Conservation (phyloP, 1,140 invertebrate species). For the Apocrypta bakeri region DNA sequence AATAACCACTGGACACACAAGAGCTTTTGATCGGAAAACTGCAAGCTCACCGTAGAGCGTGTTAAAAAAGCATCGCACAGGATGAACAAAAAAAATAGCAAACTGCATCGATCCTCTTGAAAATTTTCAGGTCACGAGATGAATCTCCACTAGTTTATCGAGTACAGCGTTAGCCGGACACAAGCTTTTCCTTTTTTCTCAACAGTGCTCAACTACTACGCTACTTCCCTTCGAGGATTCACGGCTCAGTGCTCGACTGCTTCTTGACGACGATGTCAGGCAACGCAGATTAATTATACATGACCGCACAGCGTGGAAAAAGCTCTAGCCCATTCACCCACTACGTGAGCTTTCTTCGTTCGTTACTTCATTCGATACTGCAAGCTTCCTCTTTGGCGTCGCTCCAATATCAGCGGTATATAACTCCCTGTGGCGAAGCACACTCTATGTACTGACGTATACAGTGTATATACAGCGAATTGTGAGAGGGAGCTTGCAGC, state of each 20-base stretch:
- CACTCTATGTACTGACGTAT: neutral
- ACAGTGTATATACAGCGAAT: too few species aligned
- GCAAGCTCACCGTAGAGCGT: neutral
- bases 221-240: neutral
- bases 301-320: slow-evolving; percentile 34
- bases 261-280: neutral
- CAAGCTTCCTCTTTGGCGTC: slow-evolving; percentile 43
- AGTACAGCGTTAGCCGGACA: neutral
- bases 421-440: neutral
- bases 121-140: slow-evolving; percentile 26
- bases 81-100: neutral
- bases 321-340: slow-evolving; percentile 15
- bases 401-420: slow-evolving; percentile 41
- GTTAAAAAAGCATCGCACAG: neutral
- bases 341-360: slow-evolving; percentile 37
- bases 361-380: slow-evolving; percentile 51
- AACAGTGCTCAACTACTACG: neutral
- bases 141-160: slow-evolving; percentile 7
- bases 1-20: neutral
- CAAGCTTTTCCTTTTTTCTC: neutral
- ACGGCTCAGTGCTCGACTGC: neutral
- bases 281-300: slow-evolving; percentile 41
- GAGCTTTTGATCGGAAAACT: neutral
- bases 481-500: neutral
- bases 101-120: neutral